Evolutionary conservation across 1,140 invertebrate genomes (phyloP), one percentile per base, ranked within the genome.

Genomic region (Lepeophtheirus salmonis): DNA sequence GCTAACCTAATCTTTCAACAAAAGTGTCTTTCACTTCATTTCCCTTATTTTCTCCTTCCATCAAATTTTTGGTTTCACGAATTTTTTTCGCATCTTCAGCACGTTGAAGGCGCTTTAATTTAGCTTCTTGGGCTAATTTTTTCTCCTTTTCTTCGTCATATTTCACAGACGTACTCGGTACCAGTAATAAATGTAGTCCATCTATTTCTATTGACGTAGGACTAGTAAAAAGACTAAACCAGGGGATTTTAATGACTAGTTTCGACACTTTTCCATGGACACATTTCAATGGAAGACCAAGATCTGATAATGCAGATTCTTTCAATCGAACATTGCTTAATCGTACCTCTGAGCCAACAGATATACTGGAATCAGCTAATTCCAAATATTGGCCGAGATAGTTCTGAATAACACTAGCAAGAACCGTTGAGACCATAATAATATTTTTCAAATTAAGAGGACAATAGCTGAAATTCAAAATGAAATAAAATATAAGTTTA

Each of bases 201-300:
- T 41, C 26, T 6, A 57, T 10, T 23, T 41, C 26, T n/a, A 57
- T 57, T n/a, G 23, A 17, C 3, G 52, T 54, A 4, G 17, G n/a
- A 14, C 23, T 22, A 2, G 52, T 26, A 24, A 24, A 57, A 20
- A 57, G 26, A 30, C 26, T 14, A 57, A 57, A 57, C 26, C 26
- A 57, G 14, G 26, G 22, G 25, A 41, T 57, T 30, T 57, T 54
- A 14, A 54, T 54, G 2, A 54, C 52, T 22, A 54, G 23, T 22
- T 54, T 54, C 17, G 16, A n/a, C 16, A 54, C 52, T 54, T 54
- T 54, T 3, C 52, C 52, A 54, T 54, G 52, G 21, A 54, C 52
- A 57, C 26, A 57, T 41, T 41, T 57, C n/a, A 57, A n/a, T 25
- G 55, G 55, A 20, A 57, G n/a, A 26, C 55, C 55, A 41, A 41